Conservation (phyloP, 2,888 invertebrate genomes). For the Megalurothrips usitatus region DNA sequence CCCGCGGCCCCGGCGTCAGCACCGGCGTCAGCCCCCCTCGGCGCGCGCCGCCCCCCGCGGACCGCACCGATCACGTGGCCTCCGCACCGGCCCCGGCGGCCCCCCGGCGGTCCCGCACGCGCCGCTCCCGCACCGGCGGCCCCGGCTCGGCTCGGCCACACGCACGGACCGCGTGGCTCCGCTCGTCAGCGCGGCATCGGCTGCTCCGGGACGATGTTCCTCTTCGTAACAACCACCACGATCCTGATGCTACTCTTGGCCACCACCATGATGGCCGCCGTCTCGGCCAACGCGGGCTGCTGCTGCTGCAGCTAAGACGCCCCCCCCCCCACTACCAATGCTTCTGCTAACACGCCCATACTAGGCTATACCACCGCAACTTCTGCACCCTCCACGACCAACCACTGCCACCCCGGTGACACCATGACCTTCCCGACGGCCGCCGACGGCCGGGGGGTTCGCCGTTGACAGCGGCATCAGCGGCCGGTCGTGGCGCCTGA, state of each 20-base stretch:
- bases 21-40: no score
- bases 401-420: no score
- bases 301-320: background rate
- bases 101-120: no score
- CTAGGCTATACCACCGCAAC: no score
- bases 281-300: conserved; percentile 7
- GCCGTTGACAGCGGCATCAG: background rate
- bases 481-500: background rate
- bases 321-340: no score
- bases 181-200: background rate
- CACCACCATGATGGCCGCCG: conserved; percentile 25
- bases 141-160: background rate
- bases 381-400: no score
- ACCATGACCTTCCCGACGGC: no score
- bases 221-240: background rate
- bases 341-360: no score
- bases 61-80: background rate
- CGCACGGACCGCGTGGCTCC: background rate
- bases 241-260: background rate
- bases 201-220: background rate
- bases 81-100: background rate
- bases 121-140: background rate
- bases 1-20: background rate
- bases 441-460: background rate
- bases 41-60: background rate